Conservation (phyloP, 2,797 vertebrate species). For the Channallabes apus region DNA sequence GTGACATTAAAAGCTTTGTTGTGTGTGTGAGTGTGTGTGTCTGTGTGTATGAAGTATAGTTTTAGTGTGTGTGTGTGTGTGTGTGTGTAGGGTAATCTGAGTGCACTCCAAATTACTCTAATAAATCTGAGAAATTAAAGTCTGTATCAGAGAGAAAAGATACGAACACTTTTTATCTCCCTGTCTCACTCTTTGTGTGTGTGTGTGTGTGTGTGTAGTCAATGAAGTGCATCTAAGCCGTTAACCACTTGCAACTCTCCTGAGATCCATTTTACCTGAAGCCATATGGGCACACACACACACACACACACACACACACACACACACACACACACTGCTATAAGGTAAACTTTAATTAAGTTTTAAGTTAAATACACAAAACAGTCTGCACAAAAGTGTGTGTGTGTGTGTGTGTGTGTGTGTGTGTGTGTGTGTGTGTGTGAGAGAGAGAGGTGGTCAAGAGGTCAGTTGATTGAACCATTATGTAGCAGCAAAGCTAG, state of each 20-base stretch:
- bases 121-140: no score
- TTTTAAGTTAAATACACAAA: neutral
- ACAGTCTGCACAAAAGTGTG: no score
- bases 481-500: no score
- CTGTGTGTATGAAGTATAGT: no score
- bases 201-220: neutral
- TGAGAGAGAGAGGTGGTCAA: no score
- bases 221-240: neutral
- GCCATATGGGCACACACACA: constrained; percentile 9
- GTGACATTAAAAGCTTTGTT: neutral
- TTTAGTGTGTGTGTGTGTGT: no score
- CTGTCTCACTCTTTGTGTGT: constrained; percentile 9
- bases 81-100: neutral
- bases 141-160: neutral
- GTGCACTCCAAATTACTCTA: neutral
- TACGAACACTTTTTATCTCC: neutral
- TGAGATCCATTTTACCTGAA: constrained; percentile 15
- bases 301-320: constrained; percentile 5
- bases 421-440: no score
- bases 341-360: neutral
- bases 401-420: no score
- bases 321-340: neutral
- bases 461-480: no score
- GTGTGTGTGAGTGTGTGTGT: neutral
- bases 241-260: constrained; percentile 7